These are phyloP conservation scores for Eulemur rubriventer DNA, from an alignment of 2,797 vertebrate genomes.

Conservation along the genomic window DNA sequence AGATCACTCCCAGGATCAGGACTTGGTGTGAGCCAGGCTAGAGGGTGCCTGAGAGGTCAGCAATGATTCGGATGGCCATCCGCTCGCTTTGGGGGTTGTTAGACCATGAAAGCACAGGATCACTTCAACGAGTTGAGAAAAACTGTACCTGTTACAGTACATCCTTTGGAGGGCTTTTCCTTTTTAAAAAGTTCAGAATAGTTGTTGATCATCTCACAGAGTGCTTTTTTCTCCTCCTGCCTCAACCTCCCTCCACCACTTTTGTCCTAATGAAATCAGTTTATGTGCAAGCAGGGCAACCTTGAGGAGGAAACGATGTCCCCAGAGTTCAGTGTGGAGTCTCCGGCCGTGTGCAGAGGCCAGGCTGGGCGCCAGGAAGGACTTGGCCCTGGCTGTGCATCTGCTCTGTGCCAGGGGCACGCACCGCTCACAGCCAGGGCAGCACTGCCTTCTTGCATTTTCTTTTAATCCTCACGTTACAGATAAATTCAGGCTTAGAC, in stretches of 20 bases:
- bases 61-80: too few species aligned
- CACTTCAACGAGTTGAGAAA: too few species aligned
- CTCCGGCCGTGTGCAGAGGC: neutral
- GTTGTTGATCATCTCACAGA: too few species aligned
- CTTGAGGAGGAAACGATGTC: neutral
- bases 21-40: neutral
- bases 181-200: neutral
- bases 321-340: neutral
- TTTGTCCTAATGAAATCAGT: neutral
- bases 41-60: neutral
- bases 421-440: neutral
- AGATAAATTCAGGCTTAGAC: neutral
- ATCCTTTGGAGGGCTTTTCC: too few species aligned
- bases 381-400: neutral
- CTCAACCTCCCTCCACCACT: neutral
- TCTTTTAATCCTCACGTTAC: neutral
- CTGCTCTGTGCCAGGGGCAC: neutral
- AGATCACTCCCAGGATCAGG: too few species aligned
- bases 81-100: neutral
- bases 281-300: fast-evolving
- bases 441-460: neutral
- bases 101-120: neutral
- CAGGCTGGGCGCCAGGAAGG: neutral
- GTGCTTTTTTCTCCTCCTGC: neutral
- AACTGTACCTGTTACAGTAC: fast-evolving